Percentiles rank a stretch among this genome's conserved stretches.
phyloP scores from a whole-genome alignment of 2,888 invertebrate species.

The Liopterus haemorrhoidalis region DNA sequence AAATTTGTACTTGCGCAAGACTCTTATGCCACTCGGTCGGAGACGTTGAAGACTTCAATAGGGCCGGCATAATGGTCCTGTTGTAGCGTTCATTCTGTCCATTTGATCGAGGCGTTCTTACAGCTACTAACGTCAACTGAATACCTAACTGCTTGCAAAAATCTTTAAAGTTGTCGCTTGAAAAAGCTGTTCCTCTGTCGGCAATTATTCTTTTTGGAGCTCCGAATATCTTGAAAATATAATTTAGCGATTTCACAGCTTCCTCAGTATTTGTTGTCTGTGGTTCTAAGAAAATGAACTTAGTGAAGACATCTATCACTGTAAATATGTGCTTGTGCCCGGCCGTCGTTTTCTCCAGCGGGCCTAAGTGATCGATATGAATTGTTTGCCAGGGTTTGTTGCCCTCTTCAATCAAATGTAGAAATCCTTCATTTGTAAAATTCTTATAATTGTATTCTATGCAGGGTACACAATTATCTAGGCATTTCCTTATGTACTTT shows the following conservation, averaged over 20 bases:
- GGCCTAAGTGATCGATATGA: too few species aligned
- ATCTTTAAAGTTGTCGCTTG: background rate
- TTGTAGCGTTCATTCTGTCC: conserved; percentile 18
- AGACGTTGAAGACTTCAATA: conserved; percentile 11
- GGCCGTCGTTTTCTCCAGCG: too few species aligned
- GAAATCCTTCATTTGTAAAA: too few species aligned
- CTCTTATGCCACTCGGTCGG: conserved; percentile 12
- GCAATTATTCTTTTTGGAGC: conserved; percentile 7
- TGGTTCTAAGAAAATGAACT: conserved; percentile 6
- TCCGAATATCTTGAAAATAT: conserved; percentile 9
- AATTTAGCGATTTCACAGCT: conserved; percentile 1
- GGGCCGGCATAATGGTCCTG: conserved; percentile 15
- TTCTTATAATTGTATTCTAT: too few species aligned
- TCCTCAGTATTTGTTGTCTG: conserved; percentile 6
- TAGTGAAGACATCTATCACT: conserved; percentile 7
- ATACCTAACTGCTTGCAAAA: conserved; percentile 7
- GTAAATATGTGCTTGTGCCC: background rate
- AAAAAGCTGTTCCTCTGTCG: conserved; percentile 14
- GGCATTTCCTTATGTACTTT: too few species aligned
- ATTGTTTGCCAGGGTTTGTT: too few species aligned
- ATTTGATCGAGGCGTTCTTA: conserved; percentile 7
- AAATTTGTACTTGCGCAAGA: conserved; percentile 8
- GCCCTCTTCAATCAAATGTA: too few species aligned
- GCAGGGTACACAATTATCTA: too few species aligned
- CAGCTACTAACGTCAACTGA: conserved; percentile 9